These are phyloP conservation scores for Grantiella picta DNA, from an alignment of 2,113 vertebrate species.

Conservation along the genomic window DNA sequence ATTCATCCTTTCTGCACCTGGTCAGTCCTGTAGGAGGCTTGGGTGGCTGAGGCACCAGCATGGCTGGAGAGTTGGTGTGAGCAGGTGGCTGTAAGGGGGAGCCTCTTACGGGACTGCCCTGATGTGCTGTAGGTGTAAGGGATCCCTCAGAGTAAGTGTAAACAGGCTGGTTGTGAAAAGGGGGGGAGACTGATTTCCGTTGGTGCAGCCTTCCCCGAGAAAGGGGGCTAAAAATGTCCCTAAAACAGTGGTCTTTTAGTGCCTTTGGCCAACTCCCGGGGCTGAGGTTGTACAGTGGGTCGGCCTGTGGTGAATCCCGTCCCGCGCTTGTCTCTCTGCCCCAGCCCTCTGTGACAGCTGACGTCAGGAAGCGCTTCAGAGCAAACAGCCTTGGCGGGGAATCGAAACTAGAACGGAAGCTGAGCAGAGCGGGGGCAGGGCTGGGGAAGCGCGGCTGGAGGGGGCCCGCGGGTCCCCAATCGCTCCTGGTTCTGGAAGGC, in stretches of 20 bases:
- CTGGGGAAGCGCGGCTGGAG: not conserved
- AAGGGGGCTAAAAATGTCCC: not conserved
- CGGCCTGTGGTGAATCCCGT: not conserved
- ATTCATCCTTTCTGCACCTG: not conserved
- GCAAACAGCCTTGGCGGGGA: not conserved
- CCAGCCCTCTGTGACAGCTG: not conserved
- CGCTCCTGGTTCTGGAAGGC: accelerated
- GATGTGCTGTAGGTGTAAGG: not conserved
- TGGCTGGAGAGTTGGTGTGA: not conserved
- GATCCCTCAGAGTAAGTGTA: accelerated
- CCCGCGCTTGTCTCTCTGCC: accelerated
- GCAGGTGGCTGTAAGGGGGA: accelerated
- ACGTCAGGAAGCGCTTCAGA: accelerated
- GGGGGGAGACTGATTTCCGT: accelerated
- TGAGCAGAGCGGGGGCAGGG: not conserved
- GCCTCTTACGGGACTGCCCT: accelerated
- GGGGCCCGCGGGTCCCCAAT: accelerated
- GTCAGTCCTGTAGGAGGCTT: not conserved
- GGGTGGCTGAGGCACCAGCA: not conserved
- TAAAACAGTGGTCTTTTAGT: accelerated
- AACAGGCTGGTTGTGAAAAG: not conserved
- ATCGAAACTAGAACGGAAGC: not conserved
- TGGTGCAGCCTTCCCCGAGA: not conserved
- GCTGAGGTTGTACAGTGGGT: not conserved
- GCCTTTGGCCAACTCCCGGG: not conserved